Evolutionary conservation across 2,797 vertebrate genomes (phyloP).

Genomic region (Propithecus perrieri): DNA sequence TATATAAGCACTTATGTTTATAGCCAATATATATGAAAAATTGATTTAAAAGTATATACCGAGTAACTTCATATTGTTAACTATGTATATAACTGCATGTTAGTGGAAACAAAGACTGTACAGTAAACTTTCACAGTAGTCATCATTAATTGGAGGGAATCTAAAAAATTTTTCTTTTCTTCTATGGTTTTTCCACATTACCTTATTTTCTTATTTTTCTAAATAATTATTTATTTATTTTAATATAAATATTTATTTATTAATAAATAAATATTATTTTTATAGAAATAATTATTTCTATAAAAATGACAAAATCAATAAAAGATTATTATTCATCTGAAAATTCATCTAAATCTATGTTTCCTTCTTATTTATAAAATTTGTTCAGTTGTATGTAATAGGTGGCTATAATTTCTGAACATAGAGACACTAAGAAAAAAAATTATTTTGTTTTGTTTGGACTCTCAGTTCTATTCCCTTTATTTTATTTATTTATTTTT

Average conservation of each 20-base stretch:
- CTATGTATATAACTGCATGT: background rate
- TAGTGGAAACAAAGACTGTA: background rate
- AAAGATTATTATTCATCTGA: background rate
- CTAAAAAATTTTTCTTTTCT: background rate
- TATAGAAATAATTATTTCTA: background rate
- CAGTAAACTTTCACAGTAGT: background rate
- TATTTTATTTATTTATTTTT: background rate
- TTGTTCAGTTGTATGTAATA: background rate
- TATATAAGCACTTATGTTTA: background rate
- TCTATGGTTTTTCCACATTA: background rate
- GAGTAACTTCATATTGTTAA: background rate
- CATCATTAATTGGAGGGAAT: background rate
- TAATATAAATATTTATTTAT: too few species aligned
- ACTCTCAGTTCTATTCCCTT: background rate
- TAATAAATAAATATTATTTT: too few species aligned
- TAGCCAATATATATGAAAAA: background rate
- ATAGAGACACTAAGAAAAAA: background rate
- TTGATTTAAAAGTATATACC: background rate
- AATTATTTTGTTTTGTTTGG: background rate
- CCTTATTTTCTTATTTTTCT: background rate
- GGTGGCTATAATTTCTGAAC: background rate
- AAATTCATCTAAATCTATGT: background rate
- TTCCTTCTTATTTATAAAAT: background rate
- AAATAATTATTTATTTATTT: background rate
- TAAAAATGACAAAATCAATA: background rate